Evolutionary conservation across 2,797 vertebrate genomes (phyloP).

Genomic region (Staurois parvus): DNA sequence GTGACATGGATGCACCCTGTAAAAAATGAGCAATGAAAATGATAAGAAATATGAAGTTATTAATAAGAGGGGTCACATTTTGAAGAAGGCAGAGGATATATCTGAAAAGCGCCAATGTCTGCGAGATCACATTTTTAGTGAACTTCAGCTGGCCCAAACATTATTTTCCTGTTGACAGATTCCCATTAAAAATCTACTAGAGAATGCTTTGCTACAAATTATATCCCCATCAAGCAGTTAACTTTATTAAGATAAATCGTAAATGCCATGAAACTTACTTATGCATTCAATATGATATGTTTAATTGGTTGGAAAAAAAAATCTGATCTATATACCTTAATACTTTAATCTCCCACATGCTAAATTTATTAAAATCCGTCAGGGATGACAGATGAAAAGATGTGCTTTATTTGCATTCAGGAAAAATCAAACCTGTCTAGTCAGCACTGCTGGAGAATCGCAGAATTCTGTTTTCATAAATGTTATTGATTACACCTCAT

Average conservation of each 20-base stretch:
- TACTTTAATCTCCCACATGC: slow-evolving; percentile 51
- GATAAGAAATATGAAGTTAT: too few relatives aligned
- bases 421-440: slow-evolving; percentile 37
- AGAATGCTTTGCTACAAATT: background rate
- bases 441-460: slow-evolving; percentile 11
- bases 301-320: slow-evolving; percentile 28
- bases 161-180: fast-evolving
- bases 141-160: background rate
- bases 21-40: too few relatives aligned
- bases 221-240: background rate
- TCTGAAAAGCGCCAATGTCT: too few relatives aligned
- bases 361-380: slow-evolving; percentile 28
- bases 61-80: background rate
- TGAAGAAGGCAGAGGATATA: background rate
- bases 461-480: slow-evolving; percentile 9
- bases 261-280: slow-evolving; percentile 49
- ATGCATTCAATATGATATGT: slow-evolving; percentile 19
- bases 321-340: slow-evolving; percentile 19
- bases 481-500: slow-evolving; percentile 38
- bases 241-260: slow-evolving; percentile 40
- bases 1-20: too few relatives aligned
- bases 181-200: background rate
- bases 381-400: slow-evolving; percentile 16
- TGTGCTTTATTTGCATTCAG: slow-evolving; percentile 15
- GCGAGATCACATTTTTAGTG: background rate